phyloP scores from a whole-genome alignment of 2,888 invertebrate species.

The Ditylenchus weischeri region DNA sequence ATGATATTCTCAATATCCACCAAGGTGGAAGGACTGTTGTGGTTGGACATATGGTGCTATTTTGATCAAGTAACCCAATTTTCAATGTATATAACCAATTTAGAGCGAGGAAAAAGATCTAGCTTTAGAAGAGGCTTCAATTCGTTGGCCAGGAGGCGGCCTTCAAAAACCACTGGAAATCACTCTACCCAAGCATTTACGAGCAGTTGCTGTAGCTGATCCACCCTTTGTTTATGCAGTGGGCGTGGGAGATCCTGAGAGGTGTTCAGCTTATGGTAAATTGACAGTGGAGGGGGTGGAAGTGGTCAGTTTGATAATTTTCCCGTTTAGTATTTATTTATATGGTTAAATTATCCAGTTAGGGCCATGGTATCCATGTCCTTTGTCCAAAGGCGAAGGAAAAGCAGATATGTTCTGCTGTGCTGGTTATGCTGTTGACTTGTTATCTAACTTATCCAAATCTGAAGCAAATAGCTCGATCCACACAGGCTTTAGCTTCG shows the following conservation, averaged over 20 bases:
- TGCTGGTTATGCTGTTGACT: slow-evolving; percentile 52
- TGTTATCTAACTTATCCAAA: slow-evolving; percentile 44
- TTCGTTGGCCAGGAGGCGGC: slow-evolving; percentile 44
- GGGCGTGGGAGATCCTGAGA: slow-evolving; percentile 31
- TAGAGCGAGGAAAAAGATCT: slow-evolving; percentile 32
- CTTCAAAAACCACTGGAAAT: slow-evolving; percentile 46
- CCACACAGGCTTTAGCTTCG: slow-evolving; percentile 47
- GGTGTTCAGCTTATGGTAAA: slow-evolving; percentile 34
- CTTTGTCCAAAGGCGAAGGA: slow-evolving; percentile 22
- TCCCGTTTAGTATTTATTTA: too few relatives aligned
- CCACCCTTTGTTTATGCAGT: slow-evolving; percentile 54
- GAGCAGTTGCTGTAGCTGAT: slow-evolving; percentile 47
- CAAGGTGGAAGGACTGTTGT: slow-evolving; percentile 18
- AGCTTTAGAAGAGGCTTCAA: slow-evolving; percentile 40
- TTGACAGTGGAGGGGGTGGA: slow-evolving; percentile 33
- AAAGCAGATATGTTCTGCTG: slow-evolving; percentile 49
- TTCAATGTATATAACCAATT: not conserved
- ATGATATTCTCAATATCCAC: slow-evolving; percentile 36
- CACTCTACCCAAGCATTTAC: slow-evolving; percentile 48
- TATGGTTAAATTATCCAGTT: slow-evolving; percentile 31
- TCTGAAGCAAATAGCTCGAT: slow-evolving; percentile 25
- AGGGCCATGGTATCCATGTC: slow-evolving; percentile 53
- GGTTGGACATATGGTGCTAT: slow-evolving; percentile 29
- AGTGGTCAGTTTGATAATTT: slow-evolving; percentile 36
- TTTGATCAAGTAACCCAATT: not conserved